A percentile compares a stretch with the other conserved stretches of the same genome.
These are phyloP conservation scores for Glyphotaelius pellucidus DNA, from an alignment of 2,888 invertebrate species.

Conservation along the genomic window DNA sequence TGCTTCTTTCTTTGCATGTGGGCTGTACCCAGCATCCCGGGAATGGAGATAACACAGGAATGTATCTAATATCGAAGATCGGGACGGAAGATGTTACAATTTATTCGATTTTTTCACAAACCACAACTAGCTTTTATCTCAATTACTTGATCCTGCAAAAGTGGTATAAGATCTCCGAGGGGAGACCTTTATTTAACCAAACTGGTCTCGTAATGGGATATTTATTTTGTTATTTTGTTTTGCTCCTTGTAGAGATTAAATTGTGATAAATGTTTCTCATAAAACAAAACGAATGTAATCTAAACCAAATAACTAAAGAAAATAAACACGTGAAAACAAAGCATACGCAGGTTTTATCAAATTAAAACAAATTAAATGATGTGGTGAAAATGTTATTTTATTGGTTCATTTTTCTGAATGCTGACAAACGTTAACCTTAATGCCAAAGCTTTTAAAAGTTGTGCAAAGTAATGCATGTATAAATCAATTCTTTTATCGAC, in stretches of 20 bases:
- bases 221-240: slow-evolving; percentile 43
- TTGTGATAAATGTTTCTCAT: slow-evolving; percentile 2
- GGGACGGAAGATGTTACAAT: slow-evolving; percentile 19
- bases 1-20: neutral
- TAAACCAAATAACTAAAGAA: neutral
- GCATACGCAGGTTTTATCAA: neutral
- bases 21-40: neutral
- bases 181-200: slow-evolving; percentile 12
- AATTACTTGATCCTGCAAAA: slow-evolving; percentile 44
- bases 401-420: neutral
- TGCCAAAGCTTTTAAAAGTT: neutral
- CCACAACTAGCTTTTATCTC: slow-evolving; percentile 47
- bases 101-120: slow-evolving; percentile 44
- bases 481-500: neutral
- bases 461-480: neutral
- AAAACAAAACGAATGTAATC: neutral
- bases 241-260: neutral
- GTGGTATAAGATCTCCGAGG: slow-evolving; percentile 7
- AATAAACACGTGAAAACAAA: neutral
- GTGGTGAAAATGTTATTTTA: neutral
- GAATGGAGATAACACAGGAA: slow-evolving; percentile 31
- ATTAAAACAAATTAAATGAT: neutral
- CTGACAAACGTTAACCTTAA: too few species aligned
- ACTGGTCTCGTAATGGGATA: slow-evolving; percentile 42
- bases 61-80: slow-evolving; percentile 44